Conservation (phyloP, 2,797 vertebrate species). For the Glossophaga mutica region DNA sequence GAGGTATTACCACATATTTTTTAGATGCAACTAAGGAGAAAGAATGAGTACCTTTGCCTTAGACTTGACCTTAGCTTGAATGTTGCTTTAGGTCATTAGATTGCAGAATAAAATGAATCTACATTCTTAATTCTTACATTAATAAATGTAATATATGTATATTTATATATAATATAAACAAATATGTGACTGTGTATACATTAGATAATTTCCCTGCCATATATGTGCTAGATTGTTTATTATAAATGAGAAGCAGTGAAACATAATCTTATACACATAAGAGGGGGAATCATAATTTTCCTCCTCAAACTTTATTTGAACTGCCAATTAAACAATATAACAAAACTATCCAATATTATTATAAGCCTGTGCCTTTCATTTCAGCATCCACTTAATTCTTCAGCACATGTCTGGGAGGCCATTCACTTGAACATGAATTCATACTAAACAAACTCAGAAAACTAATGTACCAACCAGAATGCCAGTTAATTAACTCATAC, state of each 20-base stretch:
- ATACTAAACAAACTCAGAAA: not conserved
- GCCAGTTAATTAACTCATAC: not conserved
- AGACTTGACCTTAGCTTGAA: slow-evolving; percentile 6
- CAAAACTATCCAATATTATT: not conserved
- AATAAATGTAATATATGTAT: not conserved
- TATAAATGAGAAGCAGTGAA: not conserved
- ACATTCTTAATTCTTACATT: not conserved
- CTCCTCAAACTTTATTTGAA: not conserved
- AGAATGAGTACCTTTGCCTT: not conserved
- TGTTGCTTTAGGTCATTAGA: not conserved
- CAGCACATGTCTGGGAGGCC: not conserved
- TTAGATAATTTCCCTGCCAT: not conserved
- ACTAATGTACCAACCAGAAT: not conserved
- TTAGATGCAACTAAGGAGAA: not conserved
- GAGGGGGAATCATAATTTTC: not conserved
- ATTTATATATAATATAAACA: not conserved
- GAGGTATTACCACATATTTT: too few species aligned
- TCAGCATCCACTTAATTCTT: not conserved
- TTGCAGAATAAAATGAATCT: not conserved
- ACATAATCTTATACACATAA: not conserved
- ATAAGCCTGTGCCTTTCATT: not conserved
- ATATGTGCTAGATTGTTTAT: not conserved
- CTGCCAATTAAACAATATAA: not conserved
- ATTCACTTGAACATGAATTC: not conserved
- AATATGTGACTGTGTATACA: not conserved